Conservation (phyloP, 2,797 vertebrate genomes). For the Enteromius treurensis region DNA sequence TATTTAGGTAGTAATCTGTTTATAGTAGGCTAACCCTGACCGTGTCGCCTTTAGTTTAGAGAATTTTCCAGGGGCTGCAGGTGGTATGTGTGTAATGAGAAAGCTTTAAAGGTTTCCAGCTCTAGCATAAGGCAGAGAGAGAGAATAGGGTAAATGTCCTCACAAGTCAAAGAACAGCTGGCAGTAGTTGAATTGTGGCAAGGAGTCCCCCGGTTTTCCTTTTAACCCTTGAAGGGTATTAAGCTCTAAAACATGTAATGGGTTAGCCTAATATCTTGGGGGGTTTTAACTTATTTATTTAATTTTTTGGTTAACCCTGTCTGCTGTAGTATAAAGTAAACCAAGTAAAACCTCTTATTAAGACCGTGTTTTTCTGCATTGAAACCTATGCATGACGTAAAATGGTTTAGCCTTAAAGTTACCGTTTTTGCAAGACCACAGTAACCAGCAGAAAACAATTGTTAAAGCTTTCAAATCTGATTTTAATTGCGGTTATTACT, state of each 20-base stretch:
- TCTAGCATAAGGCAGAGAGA: conserved; percentile 8
- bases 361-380: neutral
- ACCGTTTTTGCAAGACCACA: neutral
- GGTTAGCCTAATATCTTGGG: neutral
- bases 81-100: conserved; percentile 49
- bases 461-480: neutral
- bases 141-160: conserved; percentile 29
- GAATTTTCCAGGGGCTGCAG: conserved; percentile 48
- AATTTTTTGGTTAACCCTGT: neutral
- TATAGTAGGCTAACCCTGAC: conserved; percentile 52
- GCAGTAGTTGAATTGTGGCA: conserved; percentile 1
- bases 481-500: neutral
- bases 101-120: conserved; percentile 37
- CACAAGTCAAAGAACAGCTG: conserved; percentile 1
- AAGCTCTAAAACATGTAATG: conserved; percentile 1
- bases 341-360: neutral
- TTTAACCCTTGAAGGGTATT: neutral
- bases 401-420: neutral
- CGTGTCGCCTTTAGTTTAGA: conserved; percentile 38
- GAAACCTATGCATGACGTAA: neutral
- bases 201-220: neutral
- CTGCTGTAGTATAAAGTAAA: neutral
- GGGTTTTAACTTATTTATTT: neutral
- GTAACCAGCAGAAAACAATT: neutral
- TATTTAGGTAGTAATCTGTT: conserved; percentile 41